phyloP scores from a whole-genome alignment of 37 sponge, comb jelly and placozoan genomes.

The Mnemiopsis leidyi region DNA sequence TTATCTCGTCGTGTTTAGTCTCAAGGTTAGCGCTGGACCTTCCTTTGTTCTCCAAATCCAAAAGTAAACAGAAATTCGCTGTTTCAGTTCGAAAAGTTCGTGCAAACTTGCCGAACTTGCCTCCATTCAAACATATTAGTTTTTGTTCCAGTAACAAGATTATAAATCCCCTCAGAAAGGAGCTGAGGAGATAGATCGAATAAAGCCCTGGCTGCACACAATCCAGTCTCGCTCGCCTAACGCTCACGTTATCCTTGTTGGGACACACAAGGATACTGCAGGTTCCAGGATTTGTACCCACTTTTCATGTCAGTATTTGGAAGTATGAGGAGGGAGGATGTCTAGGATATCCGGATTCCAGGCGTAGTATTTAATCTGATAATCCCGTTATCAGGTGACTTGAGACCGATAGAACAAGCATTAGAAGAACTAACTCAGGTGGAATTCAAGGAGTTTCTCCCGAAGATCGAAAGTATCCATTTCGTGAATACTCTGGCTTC shows the following conservation, averaged over 20 bases:
- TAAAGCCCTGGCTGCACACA: slow-evolving; percentile 44
- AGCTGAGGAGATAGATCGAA: background rate
- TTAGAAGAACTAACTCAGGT: background rate
- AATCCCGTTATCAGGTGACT: too few relatives aligned
- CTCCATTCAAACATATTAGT: too few relatives aligned
- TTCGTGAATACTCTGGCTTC: background rate
- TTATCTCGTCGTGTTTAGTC: background rate
- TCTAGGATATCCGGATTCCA: too few relatives aligned
- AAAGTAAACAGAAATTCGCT: too few relatives aligned
- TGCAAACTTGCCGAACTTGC: too few relatives aligned
- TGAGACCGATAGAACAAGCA: background rate
- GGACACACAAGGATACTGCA: background rate
- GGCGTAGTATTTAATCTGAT: too few relatives aligned
- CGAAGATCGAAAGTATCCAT: background rate
- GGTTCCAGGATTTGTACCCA: background rate
- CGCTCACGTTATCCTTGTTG: background rate
- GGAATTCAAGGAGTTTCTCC: slow-evolving; percentile 20
- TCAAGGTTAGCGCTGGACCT: slow-evolving; percentile 14
- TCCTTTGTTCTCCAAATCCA: too few relatives aligned
- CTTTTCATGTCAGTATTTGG: too few relatives aligned
- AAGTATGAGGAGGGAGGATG: too few relatives aligned
- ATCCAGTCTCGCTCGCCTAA: slow-evolving; percentile 32
- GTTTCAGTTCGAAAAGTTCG: too few relatives aligned
- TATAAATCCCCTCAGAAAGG: slow-evolving; percentile 50
- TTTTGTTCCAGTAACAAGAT: too few relatives aligned